A percentile compares a stretch with the other conserved stretches of the same genome.
Evolutionary conservation across 2,888 invertebrate species (phyloP).

Genomic region (Aphodius sticticus): DNA sequence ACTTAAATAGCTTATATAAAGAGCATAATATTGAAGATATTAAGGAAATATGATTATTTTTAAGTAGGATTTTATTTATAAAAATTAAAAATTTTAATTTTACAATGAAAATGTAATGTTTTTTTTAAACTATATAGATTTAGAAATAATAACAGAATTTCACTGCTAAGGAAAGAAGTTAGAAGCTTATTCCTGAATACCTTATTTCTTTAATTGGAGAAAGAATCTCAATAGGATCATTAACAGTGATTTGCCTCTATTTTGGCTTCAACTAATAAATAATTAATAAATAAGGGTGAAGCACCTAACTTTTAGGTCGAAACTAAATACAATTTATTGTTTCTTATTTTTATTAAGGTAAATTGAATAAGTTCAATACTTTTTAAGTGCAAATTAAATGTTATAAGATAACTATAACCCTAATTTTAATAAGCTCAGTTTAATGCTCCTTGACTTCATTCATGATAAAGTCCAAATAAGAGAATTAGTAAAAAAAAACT

Average conservation of each 20-base stretch:
- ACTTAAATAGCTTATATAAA: slow-evolving; percentile 59
- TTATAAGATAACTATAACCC: slow-evolving; percentile 62
- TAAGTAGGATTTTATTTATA: slow-evolving; percentile 50
- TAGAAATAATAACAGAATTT: slow-evolving; percentile 45
- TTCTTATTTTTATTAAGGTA: slow-evolving; percentile 60
- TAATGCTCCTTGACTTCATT: slow-evolving; percentile 70
- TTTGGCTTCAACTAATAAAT: slow-evolving; percentile 56
- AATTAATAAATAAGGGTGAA: slow-evolving; percentile 62
- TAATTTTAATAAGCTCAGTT: slow-evolving; percentile 58
- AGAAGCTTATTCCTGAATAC: slow-evolving; percentile 64
- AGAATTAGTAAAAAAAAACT: slow-evolving; percentile 63
- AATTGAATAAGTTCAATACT: slow-evolving; percentile 58
- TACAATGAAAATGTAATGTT: slow-evolving; percentile 60
- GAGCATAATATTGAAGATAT: slow-evolving; percentile 62
- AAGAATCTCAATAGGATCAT: slow-evolving; percentile 67
- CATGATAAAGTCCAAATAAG: slow-evolving; percentile 63
- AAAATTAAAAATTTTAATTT: slow-evolving; percentile 65
- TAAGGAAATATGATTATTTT: slow-evolving; percentile 62
- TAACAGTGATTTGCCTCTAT: slow-evolving; percentile 71
- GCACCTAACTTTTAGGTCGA: slow-evolving; percentile 61
- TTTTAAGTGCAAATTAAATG: slow-evolving; percentile 63
- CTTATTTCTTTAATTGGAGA: slow-evolving; percentile 52
- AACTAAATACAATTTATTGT: slow-evolving; percentile 63
- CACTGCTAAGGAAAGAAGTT: slow-evolving; percentile 66
- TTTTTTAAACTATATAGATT: slow-evolving; percentile 71